Evolutionary conservation across 2,797 vertebrate genomes (phyloP).

Genomic region (Acropternis orthonyx): DNA sequence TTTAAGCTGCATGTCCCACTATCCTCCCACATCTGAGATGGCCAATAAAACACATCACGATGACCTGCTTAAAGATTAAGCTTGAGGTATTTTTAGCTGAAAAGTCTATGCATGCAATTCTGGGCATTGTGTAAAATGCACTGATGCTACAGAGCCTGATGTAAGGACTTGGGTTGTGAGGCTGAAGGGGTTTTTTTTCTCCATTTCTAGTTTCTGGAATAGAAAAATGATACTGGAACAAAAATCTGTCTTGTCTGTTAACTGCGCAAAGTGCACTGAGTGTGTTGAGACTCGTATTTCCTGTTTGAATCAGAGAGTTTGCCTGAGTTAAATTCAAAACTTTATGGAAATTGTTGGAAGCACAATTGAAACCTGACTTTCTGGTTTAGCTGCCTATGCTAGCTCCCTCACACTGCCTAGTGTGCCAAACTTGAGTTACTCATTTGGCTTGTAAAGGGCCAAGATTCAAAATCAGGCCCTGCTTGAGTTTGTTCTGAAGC

Average conservation of each 20-base stretch:
- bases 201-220: not conserved
- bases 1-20: not conserved
- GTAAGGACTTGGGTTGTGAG: not conserved
- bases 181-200: not conserved
- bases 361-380: not conserved
- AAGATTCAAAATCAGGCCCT: not conserved
- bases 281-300: not conserved
- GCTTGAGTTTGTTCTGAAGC: not conserved
- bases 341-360: not conserved
- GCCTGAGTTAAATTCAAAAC: not conserved
- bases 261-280: not conserved
- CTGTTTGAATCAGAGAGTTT: not conserved
- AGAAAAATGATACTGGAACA: not conserved
- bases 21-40: not conserved
- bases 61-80: not conserved
- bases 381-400: not conserved
- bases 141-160: not conserved
- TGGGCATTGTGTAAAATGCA: not conserved
- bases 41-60: not conserved
- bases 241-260: not conserved
- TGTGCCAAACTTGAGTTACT: not conserved
- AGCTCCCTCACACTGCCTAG: not conserved
- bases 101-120: not conserved
- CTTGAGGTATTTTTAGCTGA: not conserved
- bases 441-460: not conserved